phyloP scores from a whole-genome alignment of 2,797 vertebrate species.

The Periophthalmus magnuspinnatus region DNA sequence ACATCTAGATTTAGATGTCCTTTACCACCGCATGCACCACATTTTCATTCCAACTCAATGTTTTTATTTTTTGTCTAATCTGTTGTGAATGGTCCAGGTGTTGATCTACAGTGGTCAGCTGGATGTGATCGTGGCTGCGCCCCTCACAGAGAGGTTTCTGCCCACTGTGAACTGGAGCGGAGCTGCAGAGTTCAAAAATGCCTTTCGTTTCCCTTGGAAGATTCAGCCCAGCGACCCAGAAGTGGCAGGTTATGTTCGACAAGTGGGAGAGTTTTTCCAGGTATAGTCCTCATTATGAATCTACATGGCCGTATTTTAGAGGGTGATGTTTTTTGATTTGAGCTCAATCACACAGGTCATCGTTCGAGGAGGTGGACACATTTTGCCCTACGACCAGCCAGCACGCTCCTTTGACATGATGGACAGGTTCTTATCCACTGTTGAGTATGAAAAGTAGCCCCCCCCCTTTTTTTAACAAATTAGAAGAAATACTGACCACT shows the following conservation, averaged over 20 bases:
- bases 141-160: slow-evolving; percentile 84
- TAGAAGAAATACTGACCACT: too few relatives aligned
- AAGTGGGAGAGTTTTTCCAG: slow-evolving; percentile 84
- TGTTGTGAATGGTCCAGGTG: slow-evolving; percentile 68
- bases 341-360: slow-evolving; percentile 73
- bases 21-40: too few relatives aligned
- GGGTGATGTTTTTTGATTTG: neutral
- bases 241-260: slow-evolving; percentile 86
- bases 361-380: slow-evolving; percentile 84
- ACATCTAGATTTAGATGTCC: too few relatives aligned
- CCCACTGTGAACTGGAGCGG: slow-evolving; percentile 82
- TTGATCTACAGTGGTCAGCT: slow-evolving; percentile 88
- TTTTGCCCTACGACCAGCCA: slow-evolving; percentile 85
- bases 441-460: slow-evolving; percentile 36
- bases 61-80: neutral
- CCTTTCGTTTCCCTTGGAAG: slow-evolving; percentile 81
- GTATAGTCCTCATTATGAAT: slow-evolving; percentile 53
- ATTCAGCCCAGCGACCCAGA: slow-evolving; percentile 80
- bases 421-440: slow-evolving; percentile 83
- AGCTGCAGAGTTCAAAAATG: slow-evolving; percentile 70
- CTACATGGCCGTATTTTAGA: neutral
- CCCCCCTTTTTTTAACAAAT: too few relatives aligned
- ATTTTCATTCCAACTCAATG: neutral
- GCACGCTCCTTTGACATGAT: slow-evolving; percentile 85
- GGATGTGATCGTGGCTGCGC: slow-evolving; percentile 85